Percentiles rank a stretch among this genome's conserved stretches.
Evolutionary conservation across 1,140 invertebrate species (phyloP).

Genomic region (Mesaphorura yosii): DNA sequence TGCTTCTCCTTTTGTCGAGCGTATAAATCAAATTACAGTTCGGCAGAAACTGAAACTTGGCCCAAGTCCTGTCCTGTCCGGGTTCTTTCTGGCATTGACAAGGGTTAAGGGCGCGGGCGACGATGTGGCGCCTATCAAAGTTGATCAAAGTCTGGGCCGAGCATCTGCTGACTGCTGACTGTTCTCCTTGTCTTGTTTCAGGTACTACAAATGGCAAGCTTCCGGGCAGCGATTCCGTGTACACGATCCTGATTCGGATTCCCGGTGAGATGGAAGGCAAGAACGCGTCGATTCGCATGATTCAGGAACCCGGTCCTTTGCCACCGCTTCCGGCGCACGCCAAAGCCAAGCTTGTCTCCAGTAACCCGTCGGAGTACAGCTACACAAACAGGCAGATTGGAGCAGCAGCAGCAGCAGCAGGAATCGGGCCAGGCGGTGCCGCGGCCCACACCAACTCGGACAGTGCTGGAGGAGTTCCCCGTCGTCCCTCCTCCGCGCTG

Average conservation of each 20-base stretch:
- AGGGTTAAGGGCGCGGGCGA: no score
- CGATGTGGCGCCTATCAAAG: no score
- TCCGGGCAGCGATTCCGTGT: constrained; percentile 44
- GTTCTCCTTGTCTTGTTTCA: no score
- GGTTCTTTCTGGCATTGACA: no score
- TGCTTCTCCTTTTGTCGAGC: no score
- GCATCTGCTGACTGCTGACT: no score
- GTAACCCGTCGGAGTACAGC: constrained; percentile 10
- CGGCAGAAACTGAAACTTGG: no score
- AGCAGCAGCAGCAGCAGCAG: constrained; percentile 5
- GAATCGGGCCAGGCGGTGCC: constrained; percentile 31
- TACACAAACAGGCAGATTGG: not conserved
- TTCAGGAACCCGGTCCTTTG: constrained; percentile 29
- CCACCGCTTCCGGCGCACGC: constrained; percentile 28
- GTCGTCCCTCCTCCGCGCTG: constrained; percentile 50
- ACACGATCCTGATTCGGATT: constrained; percentile 81
- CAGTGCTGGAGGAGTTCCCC: constrained; percentile 38
- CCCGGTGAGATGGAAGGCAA: constrained; percentile 40
- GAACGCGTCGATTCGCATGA: constrained; percentile 29
- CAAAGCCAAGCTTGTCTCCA: constrained; percentile 25
- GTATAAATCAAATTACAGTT: no score
- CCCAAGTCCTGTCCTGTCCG: no score
- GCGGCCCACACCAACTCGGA: constrained; percentile 19
- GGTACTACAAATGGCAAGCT: constrained; percentile 30
- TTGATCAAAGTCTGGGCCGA: no score